phyloP scores from a whole-genome alignment of 2,888 invertebrate genomes.

The Habroteleia sp. region DNA sequence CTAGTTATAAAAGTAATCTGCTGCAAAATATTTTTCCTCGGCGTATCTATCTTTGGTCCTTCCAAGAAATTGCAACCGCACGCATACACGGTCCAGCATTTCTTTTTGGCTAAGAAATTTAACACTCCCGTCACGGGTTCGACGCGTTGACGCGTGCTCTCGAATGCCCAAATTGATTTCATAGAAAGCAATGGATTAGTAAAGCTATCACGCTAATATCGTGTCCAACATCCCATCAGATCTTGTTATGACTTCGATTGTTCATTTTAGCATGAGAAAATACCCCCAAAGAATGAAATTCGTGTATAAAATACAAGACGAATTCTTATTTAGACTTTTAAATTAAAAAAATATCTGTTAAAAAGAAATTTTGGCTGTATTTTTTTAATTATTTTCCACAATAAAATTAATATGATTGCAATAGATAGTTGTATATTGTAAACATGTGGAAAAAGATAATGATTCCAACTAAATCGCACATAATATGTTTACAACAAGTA shows the following conservation, averaged over 20 bases:
- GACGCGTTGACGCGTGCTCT: slow-evolving; percentile 66
- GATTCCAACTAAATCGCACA: no score
- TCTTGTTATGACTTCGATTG: slow-evolving; percentile 35
- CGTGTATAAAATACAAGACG: background rate
- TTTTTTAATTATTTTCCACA: no score
- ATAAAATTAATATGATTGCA: no score
- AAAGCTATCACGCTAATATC: slow-evolving; percentile 46
- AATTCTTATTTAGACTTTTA: no score
- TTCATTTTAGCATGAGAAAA: slow-evolving; percentile 3
- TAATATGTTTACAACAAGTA: no score
- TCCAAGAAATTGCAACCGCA: slow-evolving; percentile 51
- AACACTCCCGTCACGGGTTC: slow-evolving; percentile 43
- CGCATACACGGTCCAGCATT: slow-evolving; percentile 1
- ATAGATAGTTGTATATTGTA: no score
- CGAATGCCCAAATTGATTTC: slow-evolving; percentile 51
- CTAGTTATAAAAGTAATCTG: slow-evolving; percentile 57
- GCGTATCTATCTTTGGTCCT: slow-evolving; percentile 46
- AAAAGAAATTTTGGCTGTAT: no score
- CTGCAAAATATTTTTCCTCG: slow-evolving; percentile 42
- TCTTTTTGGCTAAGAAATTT: slow-evolving; percentile 30
- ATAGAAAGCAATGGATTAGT: slow-evolving; percentile 33
- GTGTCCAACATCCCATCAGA: slow-evolving; percentile 18
- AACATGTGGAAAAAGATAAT: no score
- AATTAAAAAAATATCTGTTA: background rate
- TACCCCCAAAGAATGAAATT: background rate